phyloP scores from a whole-genome alignment of 2,113 vertebrate genomes.

The Chaetura pelagica region DNA sequence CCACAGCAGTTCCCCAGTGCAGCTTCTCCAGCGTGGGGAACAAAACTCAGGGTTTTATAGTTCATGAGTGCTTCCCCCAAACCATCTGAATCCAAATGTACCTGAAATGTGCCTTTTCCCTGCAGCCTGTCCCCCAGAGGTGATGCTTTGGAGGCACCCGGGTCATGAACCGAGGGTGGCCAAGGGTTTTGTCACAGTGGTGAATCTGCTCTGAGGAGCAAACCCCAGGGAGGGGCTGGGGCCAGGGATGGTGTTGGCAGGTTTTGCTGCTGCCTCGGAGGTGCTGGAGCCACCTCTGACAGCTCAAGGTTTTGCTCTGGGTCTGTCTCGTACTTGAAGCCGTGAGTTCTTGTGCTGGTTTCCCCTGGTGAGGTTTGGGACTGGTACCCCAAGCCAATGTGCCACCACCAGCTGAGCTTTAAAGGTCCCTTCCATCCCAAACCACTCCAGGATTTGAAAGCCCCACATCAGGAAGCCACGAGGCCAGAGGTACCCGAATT shows the following conservation, averaged over 20 bases:
- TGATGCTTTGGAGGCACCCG: background rate
- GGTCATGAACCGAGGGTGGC: fast-evolving
- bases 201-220: background rate
- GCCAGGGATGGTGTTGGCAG: fast-evolving
- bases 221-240: no score
- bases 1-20: fast-evolving
- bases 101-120: background rate
- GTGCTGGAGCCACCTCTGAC: background rate
- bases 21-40: background rate
- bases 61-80: background rate
- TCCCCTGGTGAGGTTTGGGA: background rate
- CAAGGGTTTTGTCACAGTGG: fast-evolving
- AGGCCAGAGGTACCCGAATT: background rate
- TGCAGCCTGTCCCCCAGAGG: background rate
- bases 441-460: no score
- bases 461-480: fast-evolving
- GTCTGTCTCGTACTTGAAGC: background rate
- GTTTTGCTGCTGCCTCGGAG: background rate
- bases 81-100: background rate
- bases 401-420: background rate
- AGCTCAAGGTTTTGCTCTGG: background rate
- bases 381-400: fast-evolving
- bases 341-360: background rate
- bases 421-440: no score
- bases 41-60: fast-evolving